Evolutionary conservation across 2,797 vertebrate species (phyloP).

Genomic region (Platalea minor): DNA sequence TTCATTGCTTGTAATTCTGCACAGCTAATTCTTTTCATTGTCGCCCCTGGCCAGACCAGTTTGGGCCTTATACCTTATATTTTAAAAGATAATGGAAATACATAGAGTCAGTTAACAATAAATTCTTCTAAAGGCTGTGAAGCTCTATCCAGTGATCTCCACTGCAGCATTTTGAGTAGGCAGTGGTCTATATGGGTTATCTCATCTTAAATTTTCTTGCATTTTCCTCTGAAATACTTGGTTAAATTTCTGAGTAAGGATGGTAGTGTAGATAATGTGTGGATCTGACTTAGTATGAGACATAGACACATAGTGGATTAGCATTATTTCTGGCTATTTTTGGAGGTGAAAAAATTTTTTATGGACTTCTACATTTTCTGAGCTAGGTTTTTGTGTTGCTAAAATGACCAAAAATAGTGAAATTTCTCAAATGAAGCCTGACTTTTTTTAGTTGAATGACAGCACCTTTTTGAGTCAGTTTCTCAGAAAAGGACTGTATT

Average conservation of each 20-base stretch:
- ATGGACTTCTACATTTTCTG: not conserved
- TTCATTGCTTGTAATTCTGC: not conserved
- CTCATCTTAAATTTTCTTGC: not conserved
- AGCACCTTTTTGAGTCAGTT: not conserved
- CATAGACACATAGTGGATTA: not conserved
- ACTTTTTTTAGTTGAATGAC: not conserved
- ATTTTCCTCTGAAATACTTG: not conserved
- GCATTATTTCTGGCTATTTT: not conserved
- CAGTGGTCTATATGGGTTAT: not conserved
- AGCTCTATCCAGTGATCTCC: not conserved
- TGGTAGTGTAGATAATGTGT: not conserved
- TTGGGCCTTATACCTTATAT: not conserved
- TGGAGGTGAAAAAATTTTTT: not conserved
- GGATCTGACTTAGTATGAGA: not conserved
- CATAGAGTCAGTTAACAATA: not conserved
- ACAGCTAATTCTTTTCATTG: not conserved
- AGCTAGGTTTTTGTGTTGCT: not conserved
- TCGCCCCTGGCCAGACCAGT: not conserved
- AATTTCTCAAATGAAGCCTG: not conserved
- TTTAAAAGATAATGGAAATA: not conserved
- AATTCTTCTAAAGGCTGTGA: not conserved
- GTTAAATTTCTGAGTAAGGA: not conserved
- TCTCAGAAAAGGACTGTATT: not conserved
- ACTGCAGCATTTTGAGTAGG: not conserved
- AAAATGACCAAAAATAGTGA: not conserved